Evolutionary conservation across 2,888 invertebrate genomes (phyloP).

Genomic region (Oligia fasciuncula): DNA sequence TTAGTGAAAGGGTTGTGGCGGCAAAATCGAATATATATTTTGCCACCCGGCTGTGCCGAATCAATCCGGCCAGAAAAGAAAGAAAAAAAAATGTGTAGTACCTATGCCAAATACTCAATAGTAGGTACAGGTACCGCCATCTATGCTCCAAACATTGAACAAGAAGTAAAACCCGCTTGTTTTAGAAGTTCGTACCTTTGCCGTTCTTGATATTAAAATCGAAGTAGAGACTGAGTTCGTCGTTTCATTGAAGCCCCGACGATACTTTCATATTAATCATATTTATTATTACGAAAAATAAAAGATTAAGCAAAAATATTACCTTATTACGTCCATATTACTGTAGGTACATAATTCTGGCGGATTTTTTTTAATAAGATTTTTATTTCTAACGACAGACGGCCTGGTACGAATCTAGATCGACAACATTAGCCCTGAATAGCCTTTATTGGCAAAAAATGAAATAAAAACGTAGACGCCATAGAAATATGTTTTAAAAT

Average conservation of each 20-base stretch:
- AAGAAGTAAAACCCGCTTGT: not conserved
- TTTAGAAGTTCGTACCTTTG: slow-evolving; percentile 12
- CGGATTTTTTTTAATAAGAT: not conserved
- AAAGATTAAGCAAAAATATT: not conserved
- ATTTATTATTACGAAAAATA: not conserved
- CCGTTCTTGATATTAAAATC: slow-evolving; percentile 16
- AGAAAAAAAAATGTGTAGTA: not conserved
- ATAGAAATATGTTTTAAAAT: slow-evolving; percentile 55
- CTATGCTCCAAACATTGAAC: slow-evolving; percentile 15
- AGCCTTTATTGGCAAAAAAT: slow-evolving; percentile 51
- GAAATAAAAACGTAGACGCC: slow-evolving; percentile 56
- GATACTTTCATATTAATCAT: too few species aligned
- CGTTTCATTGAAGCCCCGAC: not conserved
- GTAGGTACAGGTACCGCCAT: slow-evolving; percentile 23
- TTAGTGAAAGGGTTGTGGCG: not conserved
- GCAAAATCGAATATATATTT: not conserved
- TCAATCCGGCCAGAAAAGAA: not conserved
- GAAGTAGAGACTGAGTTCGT: not conserved
- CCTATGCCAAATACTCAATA: not conserved
- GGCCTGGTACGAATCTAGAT: slow-evolving; percentile 61
- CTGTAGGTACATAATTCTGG: slow-evolving; percentile 8
- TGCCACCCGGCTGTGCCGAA: not conserved
- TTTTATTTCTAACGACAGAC: slow-evolving; percentile 28
- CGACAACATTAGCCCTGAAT: slow-evolving; percentile 44
- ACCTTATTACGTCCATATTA: slow-evolving; percentile 1